phyloP scores from a whole-genome alignment of 2,113 vertebrate genomes.

The Cyphotilapia sp. region DNA sequence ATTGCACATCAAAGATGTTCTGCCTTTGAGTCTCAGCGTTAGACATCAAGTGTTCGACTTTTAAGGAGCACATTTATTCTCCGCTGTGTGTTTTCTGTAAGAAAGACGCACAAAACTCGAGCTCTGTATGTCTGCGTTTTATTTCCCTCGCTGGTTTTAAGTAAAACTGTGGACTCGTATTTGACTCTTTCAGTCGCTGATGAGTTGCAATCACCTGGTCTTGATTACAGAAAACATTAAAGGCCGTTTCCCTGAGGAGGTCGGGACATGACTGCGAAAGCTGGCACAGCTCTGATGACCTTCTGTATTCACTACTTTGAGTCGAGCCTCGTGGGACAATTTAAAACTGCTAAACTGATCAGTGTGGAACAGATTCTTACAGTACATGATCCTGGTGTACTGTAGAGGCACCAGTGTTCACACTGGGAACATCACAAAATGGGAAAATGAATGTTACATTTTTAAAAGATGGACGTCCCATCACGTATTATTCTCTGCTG shows the following conservation, averaged over 20 bases:
- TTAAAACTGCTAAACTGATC: background rate
- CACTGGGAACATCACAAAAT: background rate
- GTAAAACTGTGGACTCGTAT: accelerated
- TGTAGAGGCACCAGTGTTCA: background rate
- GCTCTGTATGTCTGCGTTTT: background rate
- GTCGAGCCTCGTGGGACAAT: background rate
- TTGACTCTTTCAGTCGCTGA: background rate
- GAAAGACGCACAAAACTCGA: background rate
- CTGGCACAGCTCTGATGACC: background rate
- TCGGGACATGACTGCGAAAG: background rate
- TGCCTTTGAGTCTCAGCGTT: background rate
- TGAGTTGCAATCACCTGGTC: background rate
- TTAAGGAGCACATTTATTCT: background rate
- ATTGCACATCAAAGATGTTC: slow-evolving; percentile 3
- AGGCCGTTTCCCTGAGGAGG: background rate
- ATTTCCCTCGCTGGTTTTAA: background rate
- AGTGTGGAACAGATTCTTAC: background rate
- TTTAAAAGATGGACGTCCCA: accelerated
- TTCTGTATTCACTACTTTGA: background rate
- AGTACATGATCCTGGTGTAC: background rate
- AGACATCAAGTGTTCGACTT: background rate
- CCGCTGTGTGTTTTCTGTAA: background rate
- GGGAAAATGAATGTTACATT: background rate
- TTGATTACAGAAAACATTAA: background rate
- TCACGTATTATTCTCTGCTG: background rate